Base-by-base conservation (phyloP, 2,113 vertebrate genomes). In the Bos taurus region DNA sequence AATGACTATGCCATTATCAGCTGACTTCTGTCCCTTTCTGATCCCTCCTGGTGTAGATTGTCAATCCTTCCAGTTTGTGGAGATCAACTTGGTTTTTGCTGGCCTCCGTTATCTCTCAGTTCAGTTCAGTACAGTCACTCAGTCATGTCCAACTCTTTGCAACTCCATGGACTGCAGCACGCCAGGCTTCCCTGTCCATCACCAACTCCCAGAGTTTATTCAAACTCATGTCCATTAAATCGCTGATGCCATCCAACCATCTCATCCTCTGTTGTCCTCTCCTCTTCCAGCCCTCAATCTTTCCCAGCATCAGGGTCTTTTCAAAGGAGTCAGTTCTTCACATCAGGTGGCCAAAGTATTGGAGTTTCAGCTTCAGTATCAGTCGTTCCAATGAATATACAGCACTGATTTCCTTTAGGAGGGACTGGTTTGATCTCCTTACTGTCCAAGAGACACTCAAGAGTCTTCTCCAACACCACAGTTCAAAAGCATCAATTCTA, bases 181-280 rank as follows among this genome's bases (percentile, higher is more conserved):
- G 7, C 62, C 33, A 67, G 62, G 16, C 4, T 19, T n/a, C 33
- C 33, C 0, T 67, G 16, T 67, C 62, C 16, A 19, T 67, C 16
- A 67, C 33, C 62, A 67, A 10, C 62, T n/a, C 62, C 15, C 0
- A 0, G 33, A n/a, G 7, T 9, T 16, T n/a, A n/a, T 15, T 67
- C 33, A n/a, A n/a, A 67, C 3, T 67, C 62, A n/a, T 67, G 33
- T 67, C 33, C 7, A 17, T n/a, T 67, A 8, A 67, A 1, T n/a
- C 0, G 0, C 7, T 67, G 4, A n/a, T 67, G 62, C 62, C 62
- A n/a, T 67, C 33, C 16, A n/a, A n/a, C 62, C 33, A 19, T 19
- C 16, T 67, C 62, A 19, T 67, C 7, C 62, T 67, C 15, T 9
- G 16, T n/a, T 9, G 4, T 67, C 16, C 62, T 1, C 16, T 19